Percentiles rank a stretch among this genome's conserved stretches.
Conservation (phyloP, 2,888 invertebrate species). For the Archips crataeganus region DNA sequence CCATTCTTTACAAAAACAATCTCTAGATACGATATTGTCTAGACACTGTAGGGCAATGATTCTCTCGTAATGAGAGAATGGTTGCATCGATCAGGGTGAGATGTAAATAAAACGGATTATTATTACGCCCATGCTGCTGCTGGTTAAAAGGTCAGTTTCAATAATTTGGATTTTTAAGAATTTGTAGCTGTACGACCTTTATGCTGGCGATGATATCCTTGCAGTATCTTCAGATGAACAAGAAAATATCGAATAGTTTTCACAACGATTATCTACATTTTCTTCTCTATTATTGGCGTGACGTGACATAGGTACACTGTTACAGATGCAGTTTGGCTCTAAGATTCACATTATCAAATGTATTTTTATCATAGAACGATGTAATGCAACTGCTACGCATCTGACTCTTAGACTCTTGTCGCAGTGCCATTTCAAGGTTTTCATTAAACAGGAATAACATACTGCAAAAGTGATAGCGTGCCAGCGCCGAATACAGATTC, state of each 20-base stretch:
- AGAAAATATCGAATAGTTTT: not conserved
- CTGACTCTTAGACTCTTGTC: not conserved
- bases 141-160: not conserved
- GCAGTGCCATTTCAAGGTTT: not conserved
- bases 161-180: too few relatives aligned
- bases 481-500: too few relatives aligned
- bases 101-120: not conserved
- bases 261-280: not conserved
- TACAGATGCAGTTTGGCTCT: not conserved
- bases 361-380: not conserved
- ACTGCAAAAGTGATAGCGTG: too few relatives aligned
- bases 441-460: conserved; percentile 10
- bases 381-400: not conserved
- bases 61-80: not conserved
- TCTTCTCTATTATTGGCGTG: not conserved
- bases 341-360: not conserved
- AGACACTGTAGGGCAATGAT: not conserved
- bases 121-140: not conserved
- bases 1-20: too few relatives aligned
- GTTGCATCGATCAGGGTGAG: not conserved
- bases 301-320: too few relatives aligned
- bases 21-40: not conserved
- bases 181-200: not conserved
- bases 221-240: not conserved
- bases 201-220: not conserved